These are phyloP conservation scores for Actias luna DNA, from an alignment of 2,888 invertebrate species.

Conservation along the genomic window DNA sequence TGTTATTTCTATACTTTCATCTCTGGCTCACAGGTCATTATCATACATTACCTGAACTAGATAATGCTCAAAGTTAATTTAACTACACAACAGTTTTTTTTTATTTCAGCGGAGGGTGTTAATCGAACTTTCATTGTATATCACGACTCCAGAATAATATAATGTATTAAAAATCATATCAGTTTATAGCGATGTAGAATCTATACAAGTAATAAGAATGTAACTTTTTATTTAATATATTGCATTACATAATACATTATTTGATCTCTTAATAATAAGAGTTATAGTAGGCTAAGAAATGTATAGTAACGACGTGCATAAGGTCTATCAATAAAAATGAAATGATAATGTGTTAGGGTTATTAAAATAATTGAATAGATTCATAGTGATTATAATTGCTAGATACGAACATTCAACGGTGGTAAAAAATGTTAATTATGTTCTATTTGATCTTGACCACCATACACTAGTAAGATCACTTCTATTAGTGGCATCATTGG, in stretches of 20 bases:
- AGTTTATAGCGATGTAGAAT: too few species aligned
- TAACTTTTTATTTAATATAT: background rate
- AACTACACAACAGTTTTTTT: background rate
- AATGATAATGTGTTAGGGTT: background rate
- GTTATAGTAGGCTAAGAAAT: background rate
- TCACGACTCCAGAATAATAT: too few species aligned
- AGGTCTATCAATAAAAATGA: background rate
- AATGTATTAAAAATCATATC: too few species aligned
- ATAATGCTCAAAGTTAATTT: background rate
- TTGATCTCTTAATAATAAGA: background rate
- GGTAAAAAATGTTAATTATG: too few species aligned
- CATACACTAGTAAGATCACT: too few species aligned
- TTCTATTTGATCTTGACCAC: too few species aligned
- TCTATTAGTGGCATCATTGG: too few species aligned
- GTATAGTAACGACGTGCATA: background rate
- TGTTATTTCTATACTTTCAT: background rate
- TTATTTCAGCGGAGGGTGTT: background rate
- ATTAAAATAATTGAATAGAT: background rate
- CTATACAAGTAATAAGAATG: too few species aligned
- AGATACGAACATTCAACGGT: too few species aligned
- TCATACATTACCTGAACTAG: background rate
- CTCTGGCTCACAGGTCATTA: background rate
- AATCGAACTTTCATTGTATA: background rate
- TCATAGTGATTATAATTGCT: background rate
- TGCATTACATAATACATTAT: background rate